These are phyloP conservation scores for Falco novaeseelandiae DNA, from an alignment of 2,797 vertebrate species.

Conservation along the genomic window DNA sequence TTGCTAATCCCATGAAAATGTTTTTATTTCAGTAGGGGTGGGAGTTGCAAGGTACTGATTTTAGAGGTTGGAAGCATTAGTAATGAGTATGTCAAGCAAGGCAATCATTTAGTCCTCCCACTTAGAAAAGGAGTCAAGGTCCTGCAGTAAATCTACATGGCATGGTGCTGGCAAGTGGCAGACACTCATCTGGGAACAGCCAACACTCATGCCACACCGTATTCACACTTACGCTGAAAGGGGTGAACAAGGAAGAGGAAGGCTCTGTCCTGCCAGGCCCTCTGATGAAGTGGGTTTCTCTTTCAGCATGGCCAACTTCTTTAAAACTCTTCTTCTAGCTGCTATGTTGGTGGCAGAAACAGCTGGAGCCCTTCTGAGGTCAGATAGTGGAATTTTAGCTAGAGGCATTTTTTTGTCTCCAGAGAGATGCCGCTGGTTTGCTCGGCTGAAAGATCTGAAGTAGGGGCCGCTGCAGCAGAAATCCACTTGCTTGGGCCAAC, in stretches of 20 bases:
- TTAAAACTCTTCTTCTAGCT: slow-evolving; percentile 8
- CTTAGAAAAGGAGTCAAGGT: not conserved
- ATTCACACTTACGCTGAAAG: not conserved
- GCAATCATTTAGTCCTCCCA: rapidly evolving
- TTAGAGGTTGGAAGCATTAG: not conserved
- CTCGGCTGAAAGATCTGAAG: slow-evolving; percentile 79
- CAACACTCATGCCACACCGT: not conserved
- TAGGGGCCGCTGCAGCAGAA: slow-evolving; percentile 57
- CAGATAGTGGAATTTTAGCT: slow-evolving; percentile 76
- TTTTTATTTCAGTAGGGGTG: not conserved
- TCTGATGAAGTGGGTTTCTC: not conserved
- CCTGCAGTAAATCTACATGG: not conserved
- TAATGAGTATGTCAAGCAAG: not conserved
- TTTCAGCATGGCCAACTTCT: not conserved
- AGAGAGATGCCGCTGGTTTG: slow-evolving; percentile 62
- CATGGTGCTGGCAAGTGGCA: not conserved
- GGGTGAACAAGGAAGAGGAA: not conserved
- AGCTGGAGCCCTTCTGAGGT: slow-evolving; percentile 64
- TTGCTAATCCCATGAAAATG: not conserved
- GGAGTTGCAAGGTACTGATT: not conserved
- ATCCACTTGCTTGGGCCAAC: slow-evolving; percentile 51
- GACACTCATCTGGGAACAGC: not conserved
- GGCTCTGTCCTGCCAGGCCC: not conserved
- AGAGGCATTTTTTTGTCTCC: slow-evolving; percentile 62
- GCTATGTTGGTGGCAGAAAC: slow-evolving; percentile 51